phyloP scores from a whole-genome alignment of 2,113 vertebrate species.

The Scomber scombrus region DNA sequence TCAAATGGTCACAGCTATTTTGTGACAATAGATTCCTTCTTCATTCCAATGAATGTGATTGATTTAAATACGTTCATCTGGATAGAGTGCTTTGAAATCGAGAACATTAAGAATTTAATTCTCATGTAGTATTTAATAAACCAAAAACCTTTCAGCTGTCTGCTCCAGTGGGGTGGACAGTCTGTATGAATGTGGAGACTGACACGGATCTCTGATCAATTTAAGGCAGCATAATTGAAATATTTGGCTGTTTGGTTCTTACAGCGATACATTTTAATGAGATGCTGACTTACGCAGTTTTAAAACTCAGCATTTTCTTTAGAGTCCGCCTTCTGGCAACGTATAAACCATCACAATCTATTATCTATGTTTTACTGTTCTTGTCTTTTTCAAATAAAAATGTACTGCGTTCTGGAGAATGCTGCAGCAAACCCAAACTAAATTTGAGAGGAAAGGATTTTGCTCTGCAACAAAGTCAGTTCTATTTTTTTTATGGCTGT shows the following conservation, averaged over 20 bases:
- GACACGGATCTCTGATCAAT: background rate
- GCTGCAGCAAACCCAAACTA: too few relatives aligned
- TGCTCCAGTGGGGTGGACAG: constrained; percentile 12
- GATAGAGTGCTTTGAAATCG: background rate
- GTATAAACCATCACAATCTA: too few relatives aligned
- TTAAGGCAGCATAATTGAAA: background rate
- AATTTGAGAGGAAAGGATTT: too few relatives aligned
- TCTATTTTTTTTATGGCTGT: background rate
- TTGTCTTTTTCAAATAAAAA: too few relatives aligned
- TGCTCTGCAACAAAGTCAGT: background rate
- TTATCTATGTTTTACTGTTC: too few relatives aligned
- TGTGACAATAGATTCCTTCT: background rate
- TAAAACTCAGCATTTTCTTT: background rate
- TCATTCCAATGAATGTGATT: constrained; percentile 5
- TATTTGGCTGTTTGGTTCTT: background rate
- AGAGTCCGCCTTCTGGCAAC: background rate
- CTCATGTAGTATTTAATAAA: constrained; percentile 44
- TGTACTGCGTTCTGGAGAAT: too few relatives aligned
- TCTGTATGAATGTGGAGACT: background rate
- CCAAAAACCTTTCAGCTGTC: constrained; percentile 30
- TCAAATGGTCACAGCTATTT: constrained; percentile 2
- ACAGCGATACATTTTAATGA: background rate
- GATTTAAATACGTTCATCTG: background rate
- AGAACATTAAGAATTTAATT: constrained; percentile 25
- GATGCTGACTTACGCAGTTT: background rate